Conservation (phyloP, 2,797 vertebrate genomes). For the Glossophaga mutica region DNA sequence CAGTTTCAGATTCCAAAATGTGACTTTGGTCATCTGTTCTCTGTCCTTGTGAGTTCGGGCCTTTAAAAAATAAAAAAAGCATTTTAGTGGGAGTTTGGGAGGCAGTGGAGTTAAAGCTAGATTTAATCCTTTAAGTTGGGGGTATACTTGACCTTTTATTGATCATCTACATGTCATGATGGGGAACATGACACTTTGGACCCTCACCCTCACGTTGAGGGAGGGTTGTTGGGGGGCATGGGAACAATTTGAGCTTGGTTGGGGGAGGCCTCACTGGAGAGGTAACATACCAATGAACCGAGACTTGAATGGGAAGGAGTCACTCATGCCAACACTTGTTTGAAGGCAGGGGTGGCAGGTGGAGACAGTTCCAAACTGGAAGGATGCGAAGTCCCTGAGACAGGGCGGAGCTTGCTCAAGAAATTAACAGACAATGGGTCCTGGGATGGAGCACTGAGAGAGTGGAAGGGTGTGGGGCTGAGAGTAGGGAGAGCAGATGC, state of each 20-base stretch:
- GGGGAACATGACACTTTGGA: not conserved
- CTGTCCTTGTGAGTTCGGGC: not conserved
- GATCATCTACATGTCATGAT: not conserved
- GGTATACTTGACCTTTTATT: too few relatives aligned
- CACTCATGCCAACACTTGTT: not conserved
- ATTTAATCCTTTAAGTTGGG: too few relatives aligned
- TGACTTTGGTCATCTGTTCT: not conserved
- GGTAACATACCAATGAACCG: accelerated
- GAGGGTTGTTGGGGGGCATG: not conserved
- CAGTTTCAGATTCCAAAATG: not conserved
- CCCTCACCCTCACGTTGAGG: not conserved
- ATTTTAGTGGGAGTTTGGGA: not conserved
- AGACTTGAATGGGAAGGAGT: not conserved
- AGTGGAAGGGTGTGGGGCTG: not conserved
- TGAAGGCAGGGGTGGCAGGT: not conserved
- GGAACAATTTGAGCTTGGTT: not conserved
- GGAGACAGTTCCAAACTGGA: accelerated
- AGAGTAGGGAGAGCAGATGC: too few relatives aligned
- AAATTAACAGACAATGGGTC: not conserved
- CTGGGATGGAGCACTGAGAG: accelerated
- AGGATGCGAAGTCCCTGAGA: not conserved
- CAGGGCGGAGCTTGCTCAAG: not conserved
- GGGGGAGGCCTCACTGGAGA: not conserved
- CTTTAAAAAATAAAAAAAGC: not conserved
- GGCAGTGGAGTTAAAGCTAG: not conserved